Percentiles rank a stretch among this genome's conserved stretches.
phyloP scores from a whole-genome alignment of 1,140 invertebrate genomes.

The Dolichoris vasculosae region DNA sequence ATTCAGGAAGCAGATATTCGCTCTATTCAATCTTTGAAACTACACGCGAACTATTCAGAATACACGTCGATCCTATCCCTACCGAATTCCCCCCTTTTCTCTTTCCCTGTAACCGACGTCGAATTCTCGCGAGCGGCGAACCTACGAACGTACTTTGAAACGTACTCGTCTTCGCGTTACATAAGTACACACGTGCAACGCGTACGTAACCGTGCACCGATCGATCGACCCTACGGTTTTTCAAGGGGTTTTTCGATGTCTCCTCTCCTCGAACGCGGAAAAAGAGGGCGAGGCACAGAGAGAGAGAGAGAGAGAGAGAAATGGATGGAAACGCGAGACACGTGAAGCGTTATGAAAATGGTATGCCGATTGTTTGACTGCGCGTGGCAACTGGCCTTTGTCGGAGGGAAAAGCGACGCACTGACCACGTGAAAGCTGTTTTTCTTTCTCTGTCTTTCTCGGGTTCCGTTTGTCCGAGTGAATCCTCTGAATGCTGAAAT shows the following conservation, averaged over 20 bases:
- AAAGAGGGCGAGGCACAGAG: too few relatives aligned
- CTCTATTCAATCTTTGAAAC: not conserved
- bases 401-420: not conserved
- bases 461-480: not conserved
- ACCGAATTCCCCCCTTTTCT: too few relatives aligned
- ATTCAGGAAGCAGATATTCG: not conserved
- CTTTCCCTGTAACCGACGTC: too few relatives aligned
- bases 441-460: too few relatives aligned
- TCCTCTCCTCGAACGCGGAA: too few relatives aligned
- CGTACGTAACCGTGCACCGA: not conserved
- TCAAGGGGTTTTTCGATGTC: not conserved
- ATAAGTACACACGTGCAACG: not conserved
- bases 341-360: conserved; percentile 21
- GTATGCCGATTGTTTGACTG: not conserved
- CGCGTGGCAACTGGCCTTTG: not conserved
- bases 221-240: not conserved
- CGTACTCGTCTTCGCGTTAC: not conserved
- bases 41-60: not conserved
- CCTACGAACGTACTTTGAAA: not conserved
- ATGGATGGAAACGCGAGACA: not conserved
- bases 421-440: not conserved
- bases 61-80: not conserved
- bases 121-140: too few relatives aligned
- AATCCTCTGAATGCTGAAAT: not conserved
- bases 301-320: not conserved